Percentiles rank a stretch among this genome's conserved stretches.
Evolutionary conservation across 2,888 invertebrate genomes (phyloP).

Genomic region (Cremastinae sp.): DNA sequence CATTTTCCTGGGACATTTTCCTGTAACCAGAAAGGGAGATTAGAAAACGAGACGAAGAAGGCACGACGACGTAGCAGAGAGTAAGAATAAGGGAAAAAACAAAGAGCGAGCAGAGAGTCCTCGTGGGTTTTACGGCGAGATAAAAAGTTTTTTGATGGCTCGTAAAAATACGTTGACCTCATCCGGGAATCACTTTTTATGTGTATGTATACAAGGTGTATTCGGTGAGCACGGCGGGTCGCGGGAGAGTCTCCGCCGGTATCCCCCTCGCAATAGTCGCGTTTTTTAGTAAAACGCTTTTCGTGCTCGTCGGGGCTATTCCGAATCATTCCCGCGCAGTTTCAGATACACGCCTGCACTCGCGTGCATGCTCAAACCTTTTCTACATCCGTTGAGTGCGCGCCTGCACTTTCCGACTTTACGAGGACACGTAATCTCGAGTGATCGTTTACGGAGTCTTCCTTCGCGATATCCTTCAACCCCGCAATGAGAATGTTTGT

Average conservation of each 20-base stretch:
- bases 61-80: not conserved
- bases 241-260: slow-evolving; percentile 8
- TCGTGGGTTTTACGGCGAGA: slow-evolving; percentile 34
- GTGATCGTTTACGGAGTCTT: slow-evolving; percentile 50
- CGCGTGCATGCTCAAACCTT: not conserved
- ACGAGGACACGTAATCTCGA: slow-evolving; percentile 55
- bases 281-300: slow-evolving; percentile 56
- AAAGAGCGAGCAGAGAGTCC: slow-evolving; percentile 14
- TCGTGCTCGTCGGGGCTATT: slow-evolving; percentile 54
- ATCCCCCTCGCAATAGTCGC: slow-evolving; percentile 38
- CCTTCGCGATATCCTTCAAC: slow-evolving; percentile 9
- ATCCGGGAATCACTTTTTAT: slow-evolving; percentile 24
- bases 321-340: slow-evolving; percentile 44
- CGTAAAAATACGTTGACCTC: slow-evolving; percentile 49
- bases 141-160: slow-evolving; percentile 55
- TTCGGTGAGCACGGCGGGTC: no score
- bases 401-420: slow-evolving; percentile 56
- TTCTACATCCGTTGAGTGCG: not conserved
- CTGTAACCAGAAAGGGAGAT: slow-evolving; percentile 36
- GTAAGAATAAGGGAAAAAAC: slow-evolving; percentile 1
- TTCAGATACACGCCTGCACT: slow-evolving; percentile 18
- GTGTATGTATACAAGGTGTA: slow-evolving; percentile 2
- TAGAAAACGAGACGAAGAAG: not conserved
- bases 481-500: not conserved
- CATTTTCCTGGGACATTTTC: slow-evolving; percentile 43